Evolutionary conservation across 1,140 invertebrate species (phyloP).

Genomic region (fruit fly (Drosophila melanogaster)): Release_6_plus_ISO1_MT NT_033777.3:7294501-7295000

Average conservation of each 20-base stretch:
- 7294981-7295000: conserved; percentile 56
- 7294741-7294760: conserved; percentile 67
- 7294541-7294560: conserved; percentile 40
- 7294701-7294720: conserved; percentile 27
- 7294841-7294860: conserved; percentile 52
- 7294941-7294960: conserved; percentile 8
- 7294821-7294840: conserved; percentile 25
- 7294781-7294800: conserved; percentile 32
- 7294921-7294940: conserved; percentile 48
- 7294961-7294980: conserved; percentile 46
- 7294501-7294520: not conserved
- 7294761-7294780: conserved; percentile 50
- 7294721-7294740: conserved; percentile 44
- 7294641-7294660: conserved; percentile 40
- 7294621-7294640: conserved; percentile 37
- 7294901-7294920: conserved; percentile 43
- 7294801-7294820: conserved; percentile 15
- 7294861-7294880: conserved; percentile 47
- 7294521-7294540: conserved; percentile 1
- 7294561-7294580: conserved; percentile 30
- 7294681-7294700: not conserved
- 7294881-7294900: conserved; percentile 53
- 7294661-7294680: conserved; percentile 58
- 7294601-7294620: conserved; percentile 33
- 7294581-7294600: conserved; percentile 37